Base-by-base conservation (phyloP, 2,888 invertebrate species). In the Spodoptera picta region DNA sequence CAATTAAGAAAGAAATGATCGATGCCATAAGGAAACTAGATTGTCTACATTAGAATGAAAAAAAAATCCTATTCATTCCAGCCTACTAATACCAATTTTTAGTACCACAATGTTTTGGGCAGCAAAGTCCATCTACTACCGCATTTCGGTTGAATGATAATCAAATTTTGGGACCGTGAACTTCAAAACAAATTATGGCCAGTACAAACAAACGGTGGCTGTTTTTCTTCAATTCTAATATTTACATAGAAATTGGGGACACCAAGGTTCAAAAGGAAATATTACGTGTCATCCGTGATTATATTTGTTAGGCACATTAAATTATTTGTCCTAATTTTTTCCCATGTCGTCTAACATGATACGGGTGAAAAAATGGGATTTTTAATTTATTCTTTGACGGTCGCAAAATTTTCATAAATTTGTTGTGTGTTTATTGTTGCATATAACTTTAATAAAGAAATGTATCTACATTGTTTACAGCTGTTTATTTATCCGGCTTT, bases 171-270 rank as follows among this genome's bases (percentile, higher is more conserved):
- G 46, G 11, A 24, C 46, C 46, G 10, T 52, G 31, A 46, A 27
- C 58, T 49, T 31, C n/a, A 12, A 10, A 48, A 48, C 42, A 48
- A 36, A 59, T 65, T 14, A 56, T 41, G 24, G 52, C 46, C 41
- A 19, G n/a, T 14, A 48, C 54, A 57, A 60, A 73, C 63, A 73
- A 47, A 36, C 36, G n/a, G 1, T 11, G 19, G 42, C 27, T 58
- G 57, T 63, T 72, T 73, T 72, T 68, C 60, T 56, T 60, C 64
- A 56, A 55, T 58, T 55, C 46, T n/a, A 44, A 59, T 57, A 65
- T 69, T 68, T 53, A 44, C 69, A 72, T 77, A 69, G 60, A 67
- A 69, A 65, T 60, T 48, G 69, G 45, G 44, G 57, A 41, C 55
- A 9, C 49, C 11, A 10, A 3, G 23, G 44, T 58, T 58, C 74